Evolutionary conservation across 2,113 vertebrate species (phyloP), one percentile per base, ranked within the genome.

Genomic region (Ifrita kowaldi): DNA sequence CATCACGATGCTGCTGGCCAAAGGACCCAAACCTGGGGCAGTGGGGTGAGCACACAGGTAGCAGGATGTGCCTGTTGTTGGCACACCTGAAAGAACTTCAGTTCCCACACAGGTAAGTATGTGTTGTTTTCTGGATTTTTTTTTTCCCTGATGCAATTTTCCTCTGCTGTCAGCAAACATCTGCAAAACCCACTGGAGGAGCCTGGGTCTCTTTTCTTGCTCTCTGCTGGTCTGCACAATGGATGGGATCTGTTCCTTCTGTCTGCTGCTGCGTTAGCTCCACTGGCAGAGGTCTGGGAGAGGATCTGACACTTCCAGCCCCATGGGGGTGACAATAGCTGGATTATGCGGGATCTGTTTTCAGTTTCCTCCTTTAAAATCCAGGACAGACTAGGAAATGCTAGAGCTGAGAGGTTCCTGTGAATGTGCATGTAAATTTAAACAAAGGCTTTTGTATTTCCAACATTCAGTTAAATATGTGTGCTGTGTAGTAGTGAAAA

Each of bases 1-100:
- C 95, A 90, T 95, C 89, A 95, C 94, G 91, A 96, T 95, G 93
- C 92, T 92, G 85, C 96, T 95, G 95, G 84, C 95, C 95, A 95
- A 95, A 96, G 91, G 84, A 96, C 89, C 81, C 91, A 94, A 96
- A 42, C 73, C 73, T 95, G 93, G 89, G 96, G 95, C 76, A 84
- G 39, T 95, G 94, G 95, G 95, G 84, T 95, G 95, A 95, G 81
- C 96, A 94, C 93, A 87, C 95, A 84, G 93, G 91, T 97, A 96
- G 89, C 95, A 93, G 93, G 73, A 73, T 94, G 96, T 96, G 94
- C 69, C 53, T 68, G 47, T 87, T 93, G 80, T 93, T 94, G 93
- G 95, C 96, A 95, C 91, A 68, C 84, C 91, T 94, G 89, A 87
- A 68, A 94, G 96, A 95, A 37, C 96, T 93, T 70, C 96, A 9